phyloP scores from a whole-genome alignment of 2,797 vertebrate species.

The Phrynocephalus guinanensis region DNA sequence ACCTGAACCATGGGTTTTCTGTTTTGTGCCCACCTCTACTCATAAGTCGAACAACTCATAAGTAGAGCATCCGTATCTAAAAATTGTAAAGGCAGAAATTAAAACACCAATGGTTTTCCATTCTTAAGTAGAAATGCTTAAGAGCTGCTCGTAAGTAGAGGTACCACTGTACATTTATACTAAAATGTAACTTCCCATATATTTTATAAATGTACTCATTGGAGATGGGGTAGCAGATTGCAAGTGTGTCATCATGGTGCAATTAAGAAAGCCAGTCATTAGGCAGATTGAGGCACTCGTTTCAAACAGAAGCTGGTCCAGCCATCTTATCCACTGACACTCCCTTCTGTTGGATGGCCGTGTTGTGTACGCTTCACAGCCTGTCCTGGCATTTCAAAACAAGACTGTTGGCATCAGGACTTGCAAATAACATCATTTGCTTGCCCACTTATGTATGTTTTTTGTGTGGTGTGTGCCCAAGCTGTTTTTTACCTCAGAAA shows the following conservation, averaged over 20 bases:
- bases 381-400: background rate
- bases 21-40: too few species aligned
- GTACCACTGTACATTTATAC: background rate
- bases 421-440: background rate
- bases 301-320: background rate
- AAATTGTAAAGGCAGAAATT: too few species aligned
- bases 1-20: too few species aligned
- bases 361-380: background rate
- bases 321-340: background rate
- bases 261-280: too few species aligned
- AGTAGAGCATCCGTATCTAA: too few species aligned
- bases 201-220: background rate
- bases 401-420: background rate
- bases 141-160: too few species aligned
- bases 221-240: background rate
- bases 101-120: too few species aligned
- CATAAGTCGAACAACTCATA: too few species aligned
- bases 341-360: background rate
- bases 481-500: too few species aligned
- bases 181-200: background rate
- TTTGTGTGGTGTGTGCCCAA: too few species aligned
- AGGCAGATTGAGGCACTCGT: background rate
- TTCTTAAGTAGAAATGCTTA: too few species aligned
- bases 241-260: too few species aligned
- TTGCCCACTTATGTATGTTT: background rate